phyloP scores from a whole-genome alignment of 2,888 invertebrate genomes.

The Oscheius sp. region DNA sequence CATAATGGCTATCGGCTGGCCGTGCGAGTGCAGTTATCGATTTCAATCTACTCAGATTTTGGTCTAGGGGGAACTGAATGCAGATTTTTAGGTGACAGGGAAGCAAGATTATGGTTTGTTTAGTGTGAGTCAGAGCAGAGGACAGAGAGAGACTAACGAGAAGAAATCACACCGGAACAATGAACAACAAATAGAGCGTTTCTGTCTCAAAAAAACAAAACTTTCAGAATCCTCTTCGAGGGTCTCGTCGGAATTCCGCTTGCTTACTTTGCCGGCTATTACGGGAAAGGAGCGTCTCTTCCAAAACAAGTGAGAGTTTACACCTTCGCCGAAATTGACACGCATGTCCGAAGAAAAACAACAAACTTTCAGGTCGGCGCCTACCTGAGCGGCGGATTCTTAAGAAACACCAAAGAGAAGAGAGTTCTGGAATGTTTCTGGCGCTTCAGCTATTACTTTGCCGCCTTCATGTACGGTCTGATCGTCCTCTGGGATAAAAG shows the following conservation, averaged over 20 bases:
- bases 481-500: slow-evolving; percentile 68
- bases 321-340: background rate
- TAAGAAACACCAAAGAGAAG: slow-evolving; percentile 58
- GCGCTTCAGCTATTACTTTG: slow-evolving; percentile 60
- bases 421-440: slow-evolving; percentile 69
- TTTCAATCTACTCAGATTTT: slow-evolving; percentile 3
- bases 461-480: slow-evolving; percentile 63
- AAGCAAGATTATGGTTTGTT: background rate
- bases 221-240: slow-evolving; percentile 61
- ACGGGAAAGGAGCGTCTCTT: slow-evolving; percentile 37
- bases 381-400: slow-evolving; percentile 68
- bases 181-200: too few relatives aligned
- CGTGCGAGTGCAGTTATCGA: slow-evolving; percentile 6
- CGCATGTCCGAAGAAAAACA: background rate
- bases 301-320: background rate
- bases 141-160: too few relatives aligned
- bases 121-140: background rate
- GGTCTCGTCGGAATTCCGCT: slow-evolving; percentile 60
- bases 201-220: too few relatives aligned
- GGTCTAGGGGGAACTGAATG: background rate
- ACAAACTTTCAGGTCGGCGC: slow-evolving; percentile 46
- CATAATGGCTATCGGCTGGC: slow-evolving; percentile 32
- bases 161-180: too few relatives aligned
- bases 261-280: slow-evolving; percentile 54
- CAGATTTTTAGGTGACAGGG: background rate